Percentiles rank a stretch among this genome's conserved stretches.
phyloP scores from a whole-genome alignment of 2,797 vertebrate species.

The Cetoscarus ocellatus region DNA sequence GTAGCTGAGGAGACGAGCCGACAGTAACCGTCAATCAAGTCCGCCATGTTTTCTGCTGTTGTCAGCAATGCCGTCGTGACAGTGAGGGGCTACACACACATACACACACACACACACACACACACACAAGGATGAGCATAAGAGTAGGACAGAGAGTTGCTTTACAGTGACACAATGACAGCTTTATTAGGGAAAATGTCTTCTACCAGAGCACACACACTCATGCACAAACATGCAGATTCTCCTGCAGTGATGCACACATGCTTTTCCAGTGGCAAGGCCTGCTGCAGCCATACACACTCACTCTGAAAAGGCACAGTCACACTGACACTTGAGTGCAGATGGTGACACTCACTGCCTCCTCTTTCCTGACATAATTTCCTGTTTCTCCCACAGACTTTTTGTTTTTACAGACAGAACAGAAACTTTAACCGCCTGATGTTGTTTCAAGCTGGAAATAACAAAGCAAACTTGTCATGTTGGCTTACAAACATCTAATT shows the following conservation, averaged over 20 bases:
- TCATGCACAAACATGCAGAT: conserved; percentile 1
- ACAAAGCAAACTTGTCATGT: not conserved
- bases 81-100: conserved; percentile 90
- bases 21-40: conserved; percentile 98
- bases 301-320: conserved; percentile 34
- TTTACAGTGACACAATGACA: conserved; percentile 72
- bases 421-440: not conserved
- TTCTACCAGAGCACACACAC: conserved; percentile 11
- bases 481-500: not conserved
- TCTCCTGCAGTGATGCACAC: conserved; percentile 32
- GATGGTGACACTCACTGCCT: conserved; percentile 7
- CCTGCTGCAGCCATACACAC: conserved; percentile 33
- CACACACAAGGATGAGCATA: conserved; percentile 49
- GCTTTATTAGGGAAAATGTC: conserved; percentile 63
- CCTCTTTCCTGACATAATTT: conserved; percentile 12
- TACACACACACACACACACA: conserved; percentile 19
- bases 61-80: conserved; percentile 95
- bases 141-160: conserved; percentile 62
- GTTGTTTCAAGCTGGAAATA: not conserved
- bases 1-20: conserved; percentile 91
- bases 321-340: conserved; percentile 24
- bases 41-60: conserved; percentile 99
- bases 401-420: not conserved
- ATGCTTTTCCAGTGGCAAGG: conserved; percentile 30
- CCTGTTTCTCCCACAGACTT: not conserved